Evolutionary conservation across 2,888 invertebrate genomes (phyloP).

Genomic region (Norana najaformis): DNA sequence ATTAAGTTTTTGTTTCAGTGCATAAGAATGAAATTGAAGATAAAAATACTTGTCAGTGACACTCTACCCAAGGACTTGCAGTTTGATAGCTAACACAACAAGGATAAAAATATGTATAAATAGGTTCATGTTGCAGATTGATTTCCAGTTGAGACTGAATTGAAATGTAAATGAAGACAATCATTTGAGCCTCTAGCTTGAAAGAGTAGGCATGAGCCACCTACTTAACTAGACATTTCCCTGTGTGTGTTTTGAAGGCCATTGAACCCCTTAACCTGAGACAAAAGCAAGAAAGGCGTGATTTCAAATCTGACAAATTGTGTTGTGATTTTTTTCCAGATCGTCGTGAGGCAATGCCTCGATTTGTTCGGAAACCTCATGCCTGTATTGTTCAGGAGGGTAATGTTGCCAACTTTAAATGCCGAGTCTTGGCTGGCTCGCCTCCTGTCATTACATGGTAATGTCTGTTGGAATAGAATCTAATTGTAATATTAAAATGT

Average conservation of each 20-base stretch:
- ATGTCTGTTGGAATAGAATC: slow-evolving; percentile 37
- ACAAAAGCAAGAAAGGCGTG: neutral
- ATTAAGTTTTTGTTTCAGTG: no score
- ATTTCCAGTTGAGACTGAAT: no score
- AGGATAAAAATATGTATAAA: neutral
- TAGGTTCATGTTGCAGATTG: neutral
- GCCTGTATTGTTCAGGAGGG: slow-evolving; percentile 96
- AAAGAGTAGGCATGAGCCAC: neutral
- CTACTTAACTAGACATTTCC: neutral
- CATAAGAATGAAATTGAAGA: no score
- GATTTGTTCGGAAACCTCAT: slow-evolving; percentile 95
- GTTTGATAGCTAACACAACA: no score
- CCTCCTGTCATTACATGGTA: slow-evolving; percentile 92
- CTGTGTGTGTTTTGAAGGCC: neutral
- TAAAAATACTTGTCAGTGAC: no score
- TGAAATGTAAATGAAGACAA: no score
- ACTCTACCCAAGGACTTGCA: no score
- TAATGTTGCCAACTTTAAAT: slow-evolving; percentile 94
- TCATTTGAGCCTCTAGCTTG: no score
- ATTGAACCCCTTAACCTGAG: neutral
- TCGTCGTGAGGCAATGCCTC: slow-evolving; percentile 93
- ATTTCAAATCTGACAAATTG: neutral
- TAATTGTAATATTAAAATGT: neutral
- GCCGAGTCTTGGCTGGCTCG: slow-evolving; percentile 89
- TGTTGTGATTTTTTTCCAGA: slow-evolving; percentile 68